These are phyloP conservation scores for Rhynchophorus ferrugineus DNA, from an alignment of 1,140 invertebrate genomes.

Conservation along the genomic window DNA sequence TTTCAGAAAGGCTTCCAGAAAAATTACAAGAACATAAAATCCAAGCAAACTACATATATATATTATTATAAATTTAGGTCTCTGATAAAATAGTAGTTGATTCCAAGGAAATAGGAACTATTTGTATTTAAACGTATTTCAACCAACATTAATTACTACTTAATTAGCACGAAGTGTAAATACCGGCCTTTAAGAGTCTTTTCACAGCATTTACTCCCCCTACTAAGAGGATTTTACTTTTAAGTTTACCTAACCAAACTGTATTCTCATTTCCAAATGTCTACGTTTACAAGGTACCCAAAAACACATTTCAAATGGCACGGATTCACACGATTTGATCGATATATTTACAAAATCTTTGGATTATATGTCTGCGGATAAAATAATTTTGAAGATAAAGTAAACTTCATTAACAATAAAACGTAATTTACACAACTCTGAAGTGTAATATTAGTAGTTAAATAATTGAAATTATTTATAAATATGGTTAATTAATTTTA, in stretches of 20 bases:
- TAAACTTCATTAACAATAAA: too few relatives aligned
- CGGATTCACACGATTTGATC: too few relatives aligned
- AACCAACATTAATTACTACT: not conserved
- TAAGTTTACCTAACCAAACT: not conserved
- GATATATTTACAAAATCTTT: too few relatives aligned
- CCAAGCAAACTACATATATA: constrained; percentile 5
- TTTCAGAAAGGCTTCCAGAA: constrained; percentile 7
- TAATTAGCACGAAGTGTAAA: not conserved
- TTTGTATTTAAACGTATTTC: not conserved
- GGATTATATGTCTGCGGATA: too few relatives aligned
- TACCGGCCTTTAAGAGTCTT: not conserved
- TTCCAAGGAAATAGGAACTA: not conserved
- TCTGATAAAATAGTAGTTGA: not conserved
- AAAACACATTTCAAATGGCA: too few relatives aligned
- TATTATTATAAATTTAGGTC: not conserved
- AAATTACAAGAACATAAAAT: constrained; percentile 2
- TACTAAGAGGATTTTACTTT: not conserved
- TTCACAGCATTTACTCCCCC: not conserved
- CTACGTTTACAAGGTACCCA: too few relatives aligned
- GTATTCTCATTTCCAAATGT: not conserved
- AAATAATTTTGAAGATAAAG: too few relatives aligned
- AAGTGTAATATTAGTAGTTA: too few relatives aligned
- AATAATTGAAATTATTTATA: too few relatives aligned
- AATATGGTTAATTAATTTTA: too few relatives aligned
- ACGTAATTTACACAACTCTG: too few relatives aligned